These are phyloP conservation scores for Lerema accius DNA, from an alignment of 1,140 invertebrate genomes.

Conservation along the genomic window DNA sequence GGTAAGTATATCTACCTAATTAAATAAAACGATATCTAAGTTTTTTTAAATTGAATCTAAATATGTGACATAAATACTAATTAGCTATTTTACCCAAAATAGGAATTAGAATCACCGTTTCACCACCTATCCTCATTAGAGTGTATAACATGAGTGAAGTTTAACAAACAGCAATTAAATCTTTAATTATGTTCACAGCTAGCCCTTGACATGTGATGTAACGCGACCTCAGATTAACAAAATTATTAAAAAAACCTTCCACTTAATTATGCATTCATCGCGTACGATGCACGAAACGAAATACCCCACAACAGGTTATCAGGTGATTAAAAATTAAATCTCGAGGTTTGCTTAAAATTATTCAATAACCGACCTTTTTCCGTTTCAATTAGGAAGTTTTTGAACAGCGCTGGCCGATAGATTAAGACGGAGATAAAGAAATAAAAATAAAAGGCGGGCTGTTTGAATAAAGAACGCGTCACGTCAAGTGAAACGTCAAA, in stretches of 20 bases:
- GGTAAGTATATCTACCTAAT: no score
- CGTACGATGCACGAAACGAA: slow-evolving; percentile 72
- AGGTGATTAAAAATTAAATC: slow-evolving; percentile 71
- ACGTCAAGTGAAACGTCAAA: slow-evolving; percentile 79
- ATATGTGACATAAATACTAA: no score
- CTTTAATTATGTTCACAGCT: slow-evolving; percentile 24
- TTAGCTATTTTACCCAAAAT: no score
- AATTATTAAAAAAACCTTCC: slow-evolving; percentile 75
- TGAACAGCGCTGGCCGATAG: slow-evolving; percentile 52
- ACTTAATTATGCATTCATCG: slow-evolving; percentile 80
- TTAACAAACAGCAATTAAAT: slow-evolving; percentile 4
- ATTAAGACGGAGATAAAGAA: slow-evolving; percentile 69
- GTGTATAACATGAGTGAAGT: background rate
- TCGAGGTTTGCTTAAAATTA: slow-evolving; percentile 43
- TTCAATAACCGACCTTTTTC: slow-evolving; percentile 60
- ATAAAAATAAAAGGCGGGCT: slow-evolving; percentile 73
- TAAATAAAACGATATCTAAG: no score
- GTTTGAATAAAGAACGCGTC: slow-evolving; percentile 75
- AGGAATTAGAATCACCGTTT: no score
- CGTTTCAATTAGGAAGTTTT: slow-evolving; percentile 53
- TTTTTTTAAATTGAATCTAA: no score
- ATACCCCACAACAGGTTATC: slow-evolving; percentile 75
- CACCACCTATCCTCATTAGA: background rate
- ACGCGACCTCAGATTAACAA: slow-evolving; percentile 55
- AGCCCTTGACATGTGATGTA: slow-evolving; percentile 34